Conservation (phyloP, 2,797 vertebrate species). For the Tauraco hartlaubi region DNA sequence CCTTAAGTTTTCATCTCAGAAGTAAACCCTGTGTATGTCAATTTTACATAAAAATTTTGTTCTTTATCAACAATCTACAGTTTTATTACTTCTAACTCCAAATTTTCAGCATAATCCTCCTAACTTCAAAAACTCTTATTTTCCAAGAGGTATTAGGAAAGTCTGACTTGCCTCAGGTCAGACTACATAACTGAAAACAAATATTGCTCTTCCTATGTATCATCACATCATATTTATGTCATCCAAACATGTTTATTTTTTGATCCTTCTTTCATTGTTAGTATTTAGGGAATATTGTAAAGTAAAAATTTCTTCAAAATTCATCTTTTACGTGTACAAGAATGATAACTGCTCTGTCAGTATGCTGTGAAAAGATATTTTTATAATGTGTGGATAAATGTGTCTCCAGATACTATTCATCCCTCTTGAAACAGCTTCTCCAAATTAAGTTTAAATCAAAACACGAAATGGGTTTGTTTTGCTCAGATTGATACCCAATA, state of each 20-base stretch:
- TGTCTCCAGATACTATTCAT: not conserved
- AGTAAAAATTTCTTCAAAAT: not conserved
- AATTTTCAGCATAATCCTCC: not conserved
- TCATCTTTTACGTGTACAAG: not conserved
- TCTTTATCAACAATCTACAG: not conserved
- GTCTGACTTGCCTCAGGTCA: not conserved
- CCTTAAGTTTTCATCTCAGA: not conserved
- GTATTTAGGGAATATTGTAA: not conserved
- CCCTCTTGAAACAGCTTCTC: not conserved
- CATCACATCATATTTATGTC: not conserved
- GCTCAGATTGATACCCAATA: not conserved
- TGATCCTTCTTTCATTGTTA: not conserved
- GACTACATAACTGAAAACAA: not conserved
- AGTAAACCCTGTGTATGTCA: not conserved
- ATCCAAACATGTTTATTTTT: not conserved
- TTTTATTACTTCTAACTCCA: not conserved
- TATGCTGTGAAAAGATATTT: not conserved
- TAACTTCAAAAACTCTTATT: not conserved
- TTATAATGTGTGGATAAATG: not conserved
- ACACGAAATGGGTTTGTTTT: not conserved
- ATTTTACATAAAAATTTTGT: not conserved
- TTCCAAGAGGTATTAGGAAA: not conserved
- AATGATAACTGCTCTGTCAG: not conserved
- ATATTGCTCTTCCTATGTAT: not conserved
- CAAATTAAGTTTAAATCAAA: not conserved